A percentile compares a stretch with the other conserved stretches of the same genome.
phyloP scores from a whole-genome alignment of 2,797 vertebrate species.

The Monodelphis domestica region DNA sequence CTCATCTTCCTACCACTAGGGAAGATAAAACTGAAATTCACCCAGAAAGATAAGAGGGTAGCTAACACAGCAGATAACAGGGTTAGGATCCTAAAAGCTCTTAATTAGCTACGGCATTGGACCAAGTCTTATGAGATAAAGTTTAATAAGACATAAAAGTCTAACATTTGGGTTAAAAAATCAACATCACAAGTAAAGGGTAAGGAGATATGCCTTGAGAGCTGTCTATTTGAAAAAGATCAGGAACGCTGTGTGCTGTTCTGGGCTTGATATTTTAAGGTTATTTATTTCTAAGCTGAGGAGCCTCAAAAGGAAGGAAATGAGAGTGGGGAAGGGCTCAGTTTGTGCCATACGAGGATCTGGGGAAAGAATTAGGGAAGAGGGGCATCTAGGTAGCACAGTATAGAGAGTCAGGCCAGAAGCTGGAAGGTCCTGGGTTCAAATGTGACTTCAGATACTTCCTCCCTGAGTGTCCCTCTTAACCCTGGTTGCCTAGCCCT shows the following conservation, averaged over 20 bases:
- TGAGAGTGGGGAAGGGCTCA: neutral
- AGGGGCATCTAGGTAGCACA: too few relatives aligned
- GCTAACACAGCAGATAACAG: neutral
- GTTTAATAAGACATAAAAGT: neutral
- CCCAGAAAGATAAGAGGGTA: neutral
- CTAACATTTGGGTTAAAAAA: neutral
- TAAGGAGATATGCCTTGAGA: neutral
- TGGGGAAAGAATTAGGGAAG: neutral
- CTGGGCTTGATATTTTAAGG: neutral
- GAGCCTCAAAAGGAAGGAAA: neutral
- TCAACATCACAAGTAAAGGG: neutral
- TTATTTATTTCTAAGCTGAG: neutral
- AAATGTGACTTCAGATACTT: too few relatives aligned
- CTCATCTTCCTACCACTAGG: neutral
- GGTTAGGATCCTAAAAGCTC: neutral
- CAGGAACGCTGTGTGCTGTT: neutral
- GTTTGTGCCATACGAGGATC: neutral
- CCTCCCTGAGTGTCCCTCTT: too few relatives aligned
- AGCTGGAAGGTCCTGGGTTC: too few relatives aligned
- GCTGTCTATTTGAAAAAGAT: neutral
- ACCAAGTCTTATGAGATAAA: neutral
- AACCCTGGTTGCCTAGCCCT: too few relatives aligned
- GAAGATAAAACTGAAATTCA: neutral
- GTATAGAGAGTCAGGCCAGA: too few relatives aligned
- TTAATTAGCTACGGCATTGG: neutral